phyloP scores from a whole-genome alignment of 1,140 invertebrate genomes.

The Drosophila serrata region DNA sequence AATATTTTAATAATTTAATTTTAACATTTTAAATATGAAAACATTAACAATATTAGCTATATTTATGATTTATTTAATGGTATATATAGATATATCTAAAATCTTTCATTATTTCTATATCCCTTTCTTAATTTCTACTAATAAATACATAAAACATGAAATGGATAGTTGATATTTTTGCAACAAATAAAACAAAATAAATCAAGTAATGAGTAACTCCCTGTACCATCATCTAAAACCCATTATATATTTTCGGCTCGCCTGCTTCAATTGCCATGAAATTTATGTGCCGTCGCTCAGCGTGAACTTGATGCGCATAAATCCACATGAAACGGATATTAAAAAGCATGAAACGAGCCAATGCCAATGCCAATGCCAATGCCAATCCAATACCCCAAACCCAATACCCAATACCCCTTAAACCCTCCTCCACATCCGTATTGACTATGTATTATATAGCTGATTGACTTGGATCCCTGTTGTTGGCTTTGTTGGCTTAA shows the following conservation, averaged over 20 bases:
- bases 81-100: too few species aligned
- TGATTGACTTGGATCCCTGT: slow-evolving; percentile 69
- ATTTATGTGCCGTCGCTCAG: slow-evolving; percentile 78
- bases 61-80: too few species aligned
- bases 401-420: background rate
- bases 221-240: background rate
- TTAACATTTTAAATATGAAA: too few species aligned
- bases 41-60: too few species aligned
- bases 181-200: background rate
- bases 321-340: slow-evolving; percentile 82
- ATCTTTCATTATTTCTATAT: too few species aligned
- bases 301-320: slow-evolving; percentile 81
- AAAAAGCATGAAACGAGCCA: slow-evolving; percentile 73
- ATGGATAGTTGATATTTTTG: too few species aligned
- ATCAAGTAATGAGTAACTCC: background rate
- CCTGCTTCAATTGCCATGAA: slow-evolving; percentile 76
- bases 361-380: slow-evolving; percentile 26
- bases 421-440: slow-evolving; percentile 10
- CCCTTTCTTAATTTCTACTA: too few species aligned
- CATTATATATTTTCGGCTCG: slow-evolving; percentile 2
- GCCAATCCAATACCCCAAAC: slow-evolving; percentile 12
- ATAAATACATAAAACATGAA: too few species aligned
- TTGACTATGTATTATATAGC: slow-evolving; percentile 69
- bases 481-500: slow-evolving; percentile 64
- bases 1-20: too few species aligned